Conservation (phyloP, 1,140 invertebrate species). For the Musca vetustissima region DNA sequence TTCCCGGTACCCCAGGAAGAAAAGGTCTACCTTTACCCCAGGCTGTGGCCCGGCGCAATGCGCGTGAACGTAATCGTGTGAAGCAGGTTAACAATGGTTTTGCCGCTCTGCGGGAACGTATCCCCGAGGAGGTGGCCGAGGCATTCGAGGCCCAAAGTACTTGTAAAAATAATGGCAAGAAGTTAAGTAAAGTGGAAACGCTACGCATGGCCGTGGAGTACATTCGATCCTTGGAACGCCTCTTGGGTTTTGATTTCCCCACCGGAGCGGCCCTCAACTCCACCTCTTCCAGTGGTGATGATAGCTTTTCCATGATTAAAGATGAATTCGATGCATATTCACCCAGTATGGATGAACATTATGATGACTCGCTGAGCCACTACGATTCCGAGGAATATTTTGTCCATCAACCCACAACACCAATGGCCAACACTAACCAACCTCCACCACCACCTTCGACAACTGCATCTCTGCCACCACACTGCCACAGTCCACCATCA, state of each 20-base stretch:
- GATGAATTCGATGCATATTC: constrained; percentile 45
- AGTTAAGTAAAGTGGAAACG: constrained; percentile 94
- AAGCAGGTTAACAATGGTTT: constrained; percentile 93
- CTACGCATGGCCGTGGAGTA: constrained; percentile 91
- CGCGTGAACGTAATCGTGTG: constrained; percentile 89
- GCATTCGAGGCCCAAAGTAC: constrained; percentile 66
- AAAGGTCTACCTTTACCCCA: constrained; percentile 68
- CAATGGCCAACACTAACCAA: neutral
- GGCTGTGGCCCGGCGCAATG: constrained; percentile 87
- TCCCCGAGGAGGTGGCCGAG: constrained; percentile 73
- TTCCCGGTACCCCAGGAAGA: constrained; percentile 41
- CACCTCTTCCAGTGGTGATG: constrained; percentile 44
- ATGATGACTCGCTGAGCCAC: constrained; percentile 47
- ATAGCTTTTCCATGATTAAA: constrained; percentile 51
- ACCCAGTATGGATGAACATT: constrained; percentile 37
- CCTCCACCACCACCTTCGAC: constrained; percentile 7
- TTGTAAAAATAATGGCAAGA: constrained; percentile 73
- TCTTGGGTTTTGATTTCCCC: constrained; percentile 67
- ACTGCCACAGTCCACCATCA: neutral
- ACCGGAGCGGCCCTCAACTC: constrained; percentile 25
- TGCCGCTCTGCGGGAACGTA: constrained; percentile 80
- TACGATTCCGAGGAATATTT: constrained; percentile 42
- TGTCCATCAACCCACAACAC: constrained; percentile 2
- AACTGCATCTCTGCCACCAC: neutral
- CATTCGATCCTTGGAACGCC: constrained; percentile 80